phyloP scores from a whole-genome alignment of 2,113 vertebrate species.

The Triplophysa rosa region DNA sequence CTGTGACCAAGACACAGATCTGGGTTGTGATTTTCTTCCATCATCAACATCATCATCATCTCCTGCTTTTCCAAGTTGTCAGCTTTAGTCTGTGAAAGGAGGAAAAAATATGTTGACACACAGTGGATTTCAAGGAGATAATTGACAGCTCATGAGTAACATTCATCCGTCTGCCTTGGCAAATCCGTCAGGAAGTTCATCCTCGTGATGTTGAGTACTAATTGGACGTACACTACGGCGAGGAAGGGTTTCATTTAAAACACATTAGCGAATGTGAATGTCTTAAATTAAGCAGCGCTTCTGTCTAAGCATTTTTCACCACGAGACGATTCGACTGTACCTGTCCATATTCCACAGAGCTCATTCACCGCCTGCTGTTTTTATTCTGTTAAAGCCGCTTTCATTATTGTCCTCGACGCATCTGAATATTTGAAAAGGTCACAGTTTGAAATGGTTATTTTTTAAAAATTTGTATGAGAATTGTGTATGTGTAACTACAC shows the following conservation, averaged over 20 bases:
- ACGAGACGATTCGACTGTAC: slow-evolving; percentile 24
- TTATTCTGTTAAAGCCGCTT: not conserved
- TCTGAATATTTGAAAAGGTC: not conserved
- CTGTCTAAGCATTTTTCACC: slow-evolving; percentile 45
- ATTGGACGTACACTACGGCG: slow-evolving; percentile 59
- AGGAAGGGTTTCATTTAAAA: slow-evolving; percentile 63
- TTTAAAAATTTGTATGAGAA: slow-evolving; percentile 38
- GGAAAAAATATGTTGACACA: slow-evolving; percentile 12
- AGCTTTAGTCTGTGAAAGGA: slow-evolving; percentile 31
- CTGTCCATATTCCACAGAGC: slow-evolving; percentile 40
- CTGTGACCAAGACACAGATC: not conserved
- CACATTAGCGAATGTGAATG: slow-evolving; percentile 68
- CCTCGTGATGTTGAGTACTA: slow-evolving; percentile 58
- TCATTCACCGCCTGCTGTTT: not conserved
- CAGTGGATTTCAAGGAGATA: slow-evolving; percentile 32
- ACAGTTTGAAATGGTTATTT: not conserved
- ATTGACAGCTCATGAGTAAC: slow-evolving; percentile 63
- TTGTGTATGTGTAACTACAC: not conserved
- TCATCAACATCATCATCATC: not conserved
- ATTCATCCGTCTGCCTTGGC: slow-evolving; percentile 54
- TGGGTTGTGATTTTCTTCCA: slow-evolving; percentile 7
- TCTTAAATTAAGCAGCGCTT: slow-evolving; percentile 63
- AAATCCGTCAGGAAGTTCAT: slow-evolving; percentile 55
- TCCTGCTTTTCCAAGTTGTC: not conserved
- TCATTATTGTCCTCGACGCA: slow-evolving; percentile 28